A percentile compares a stretch with the other conserved stretches of the same genome.
These are phyloP conservation scores for Ascaphus truei DNA, from an alignment of 2,113 vertebrate genomes.

Conservation along the genomic window DNA sequence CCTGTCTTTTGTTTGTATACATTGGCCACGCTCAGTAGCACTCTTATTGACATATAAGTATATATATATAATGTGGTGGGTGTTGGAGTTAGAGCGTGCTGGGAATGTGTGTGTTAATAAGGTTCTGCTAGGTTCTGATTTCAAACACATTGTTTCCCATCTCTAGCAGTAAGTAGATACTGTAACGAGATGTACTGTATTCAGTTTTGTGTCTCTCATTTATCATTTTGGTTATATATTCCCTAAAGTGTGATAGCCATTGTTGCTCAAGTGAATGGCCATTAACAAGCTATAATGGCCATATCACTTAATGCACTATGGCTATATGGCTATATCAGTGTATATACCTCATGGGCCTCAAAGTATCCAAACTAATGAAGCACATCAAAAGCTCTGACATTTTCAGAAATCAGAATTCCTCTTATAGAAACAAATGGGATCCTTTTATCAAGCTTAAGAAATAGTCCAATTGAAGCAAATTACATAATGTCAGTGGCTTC, in stretches of 20 bases:
- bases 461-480: slow-evolving; percentile 1
- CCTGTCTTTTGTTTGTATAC: too few relatives aligned
- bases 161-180: too few relatives aligned
- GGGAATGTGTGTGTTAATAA: too few relatives aligned
- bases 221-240: slow-evolving; percentile 13
- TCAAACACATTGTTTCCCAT: neutral
- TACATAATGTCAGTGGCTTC: slow-evolving; percentile 35
- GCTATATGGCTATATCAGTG: slow-evolving; percentile 14
- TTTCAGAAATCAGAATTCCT: slow-evolving; percentile 26
- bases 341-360: slow-evolving; percentile 13
- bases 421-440: neutral
- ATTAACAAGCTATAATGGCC: slow-evolving; percentile 28
- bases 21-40: too few relatives aligned
- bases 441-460: slow-evolving; percentile 24
- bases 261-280: slow-evolving; percentile 16
- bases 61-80: too few relatives aligned
- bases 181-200: neutral
- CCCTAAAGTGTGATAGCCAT: slow-evolving; percentile 22
- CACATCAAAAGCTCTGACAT: slow-evolving; percentile 19
- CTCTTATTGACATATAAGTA: too few relatives aligned
- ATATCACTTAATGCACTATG: slow-evolving; percentile 21
- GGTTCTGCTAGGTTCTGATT: too few relatives aligned
- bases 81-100: too few relatives aligned
- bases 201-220: neutral
- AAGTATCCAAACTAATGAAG: slow-evolving; percentile 21